Percentiles rank a stretch among this genome's conserved stretches.
These are phyloP conservation scores for Rhorus exstirpatorius DNA, from an alignment of 2,888 invertebrate species.

Conservation along the genomic window DNA sequence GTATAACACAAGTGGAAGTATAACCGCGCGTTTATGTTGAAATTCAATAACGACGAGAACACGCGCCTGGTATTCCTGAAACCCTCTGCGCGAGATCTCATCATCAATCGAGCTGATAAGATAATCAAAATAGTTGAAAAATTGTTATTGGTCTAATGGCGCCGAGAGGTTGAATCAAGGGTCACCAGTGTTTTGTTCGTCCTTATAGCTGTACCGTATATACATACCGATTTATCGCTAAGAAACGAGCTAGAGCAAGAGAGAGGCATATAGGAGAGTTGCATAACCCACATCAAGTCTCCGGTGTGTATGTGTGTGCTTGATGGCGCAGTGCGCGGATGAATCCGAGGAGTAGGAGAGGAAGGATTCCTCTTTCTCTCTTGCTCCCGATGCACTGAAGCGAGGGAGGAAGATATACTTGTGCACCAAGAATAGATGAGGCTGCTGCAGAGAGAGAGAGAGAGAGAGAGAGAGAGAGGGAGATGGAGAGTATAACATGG, in stretches of 20 bases:
- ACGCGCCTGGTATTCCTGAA: not conserved
- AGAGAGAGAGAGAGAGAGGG: too few species aligned
- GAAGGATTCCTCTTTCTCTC: conserved; percentile 10
- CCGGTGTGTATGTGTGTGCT: conserved; percentile 20
- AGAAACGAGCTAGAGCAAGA: conserved; percentile 47
- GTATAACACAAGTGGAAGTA: not conserved
- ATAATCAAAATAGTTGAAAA: conserved; percentile 1
- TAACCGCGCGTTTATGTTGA: not conserved
- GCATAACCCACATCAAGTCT: conserved; percentile 67
- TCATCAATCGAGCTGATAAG: not conserved
- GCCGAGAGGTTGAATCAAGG: not conserved
- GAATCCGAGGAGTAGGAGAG: conserved; percentile 41
- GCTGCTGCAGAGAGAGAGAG: too few species aligned
- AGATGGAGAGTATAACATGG: conserved; percentile 32
- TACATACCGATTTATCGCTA: conserved; percentile 14
- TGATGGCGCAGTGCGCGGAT: conserved; percentile 11
- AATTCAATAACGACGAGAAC: conserved; percentile 4
- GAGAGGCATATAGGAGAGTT: conserved; percentile 57
- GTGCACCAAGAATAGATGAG: too few species aligned
- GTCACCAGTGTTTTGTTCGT: conserved; percentile 19
- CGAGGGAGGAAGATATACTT: conserved; percentile 52
- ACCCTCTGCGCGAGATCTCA: too few species aligned
- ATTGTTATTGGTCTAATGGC: conserved; percentile 27
- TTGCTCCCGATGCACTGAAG: conserved; percentile 11
- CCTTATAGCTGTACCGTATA: not conserved